phyloP scores from a whole-genome alignment of 2,113 vertebrate genomes.

The Promerops cafer region DNA sequence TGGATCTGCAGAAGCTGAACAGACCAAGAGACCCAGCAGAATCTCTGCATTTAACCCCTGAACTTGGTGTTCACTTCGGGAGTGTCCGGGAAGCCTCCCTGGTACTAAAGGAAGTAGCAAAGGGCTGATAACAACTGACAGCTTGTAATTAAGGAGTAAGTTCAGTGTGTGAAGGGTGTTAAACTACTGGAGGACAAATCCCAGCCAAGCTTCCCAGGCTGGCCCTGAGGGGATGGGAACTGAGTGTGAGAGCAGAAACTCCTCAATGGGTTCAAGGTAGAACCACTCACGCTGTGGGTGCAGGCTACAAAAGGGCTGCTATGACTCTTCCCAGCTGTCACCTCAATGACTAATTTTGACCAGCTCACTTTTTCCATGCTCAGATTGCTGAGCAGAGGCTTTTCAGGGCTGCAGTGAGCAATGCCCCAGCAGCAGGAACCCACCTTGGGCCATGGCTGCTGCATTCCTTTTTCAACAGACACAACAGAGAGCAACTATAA shows the following conservation, averaged over 20 bases:
- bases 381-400: not conserved
- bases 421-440: not conserved
- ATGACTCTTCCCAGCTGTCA: not conserved
- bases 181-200: not conserved
- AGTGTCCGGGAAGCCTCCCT: not conserved
- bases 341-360: not conserved
- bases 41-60: not conserved
- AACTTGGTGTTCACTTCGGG: not conserved
- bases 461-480: not conserved
- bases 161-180: not conserved
- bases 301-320: not conserved
- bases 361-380: not conserved
- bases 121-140: not conserved
- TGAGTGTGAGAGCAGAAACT: not conserved
- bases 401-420: not conserved
- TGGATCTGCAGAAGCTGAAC: not conserved
- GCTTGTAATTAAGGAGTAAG: not conserved
- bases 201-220: not conserved
- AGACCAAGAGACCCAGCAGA: not conserved
- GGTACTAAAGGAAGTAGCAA: not conserved
- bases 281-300: rapidly evolving
- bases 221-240: not conserved
- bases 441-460: not conserved
- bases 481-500: not conserved
- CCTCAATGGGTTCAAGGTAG: rapidly evolving